These are phyloP conservation scores for Parelbella ahira DNA, from an alignment of 2,888 invertebrate species.

Conservation along the genomic window DNA sequence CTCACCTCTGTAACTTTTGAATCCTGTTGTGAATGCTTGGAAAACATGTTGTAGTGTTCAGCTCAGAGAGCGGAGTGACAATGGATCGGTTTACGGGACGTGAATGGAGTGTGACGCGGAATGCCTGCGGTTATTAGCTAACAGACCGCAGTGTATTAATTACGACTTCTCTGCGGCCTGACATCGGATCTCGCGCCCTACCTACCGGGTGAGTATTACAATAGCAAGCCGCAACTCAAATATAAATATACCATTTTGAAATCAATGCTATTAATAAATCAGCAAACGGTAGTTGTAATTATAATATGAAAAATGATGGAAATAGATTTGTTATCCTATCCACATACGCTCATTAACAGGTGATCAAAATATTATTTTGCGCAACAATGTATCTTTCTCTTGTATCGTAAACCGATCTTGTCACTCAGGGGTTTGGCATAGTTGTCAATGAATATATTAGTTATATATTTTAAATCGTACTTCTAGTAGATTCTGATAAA, in stretches of 20 bases:
- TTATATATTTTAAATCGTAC: too few species aligned
- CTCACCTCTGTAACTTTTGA: slow-evolving; percentile 69
- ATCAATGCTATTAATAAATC: too few species aligned
- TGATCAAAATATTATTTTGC: too few species aligned
- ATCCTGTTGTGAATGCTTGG: slow-evolving; percentile 70
- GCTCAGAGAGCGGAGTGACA: slow-evolving; percentile 46
- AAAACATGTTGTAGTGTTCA: slow-evolving; percentile 70
- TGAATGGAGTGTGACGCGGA: slow-evolving; percentile 31
- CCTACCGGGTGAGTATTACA: slow-evolving; percentile 18
- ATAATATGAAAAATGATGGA: not conserved
- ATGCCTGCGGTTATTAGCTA: slow-evolving; percentile 34
- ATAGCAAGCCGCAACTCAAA: slow-evolving; percentile 12
- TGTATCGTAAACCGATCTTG: slow-evolving; percentile 24
- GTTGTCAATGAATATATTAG: too few species aligned
- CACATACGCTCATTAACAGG: too few species aligned
- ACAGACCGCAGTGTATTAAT: slow-evolving; percentile 32
- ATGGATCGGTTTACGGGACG: slow-evolving; percentile 62
- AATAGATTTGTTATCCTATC: slow-evolving; percentile 1
- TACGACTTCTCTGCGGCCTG: slow-evolving; percentile 37
- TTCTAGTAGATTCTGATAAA: too few species aligned
- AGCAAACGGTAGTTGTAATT: too few species aligned
- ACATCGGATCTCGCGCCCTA: slow-evolving; percentile 35
- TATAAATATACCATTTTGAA: not conserved
- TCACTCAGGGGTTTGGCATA: slow-evolving; percentile 3
- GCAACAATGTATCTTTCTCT: too few species aligned